Evolutionary conservation across 2,888 invertebrate species (phyloP), one percentile per base, ranked within the genome.

Genomic region (Incurvaria masculella): DNA sequence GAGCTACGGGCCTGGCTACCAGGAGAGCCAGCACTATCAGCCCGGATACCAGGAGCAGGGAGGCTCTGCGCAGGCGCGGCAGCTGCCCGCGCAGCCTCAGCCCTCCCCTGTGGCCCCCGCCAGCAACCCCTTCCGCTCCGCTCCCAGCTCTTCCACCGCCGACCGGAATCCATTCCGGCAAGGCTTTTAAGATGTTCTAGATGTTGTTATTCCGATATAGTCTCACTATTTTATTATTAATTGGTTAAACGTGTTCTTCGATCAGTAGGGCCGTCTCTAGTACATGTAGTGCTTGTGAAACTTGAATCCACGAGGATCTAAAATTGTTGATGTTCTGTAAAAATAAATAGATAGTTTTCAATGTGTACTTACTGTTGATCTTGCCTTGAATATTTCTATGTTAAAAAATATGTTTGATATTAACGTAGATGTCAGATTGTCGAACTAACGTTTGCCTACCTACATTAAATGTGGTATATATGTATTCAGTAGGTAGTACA

Each of bases 91-190:
- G 21, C 76, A 73, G 59, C 76, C 70, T 51, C 80, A 78, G 55
- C 69, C 79, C 54, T 68, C 56, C 58, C 66, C 66, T 47, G 74
- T 65, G 51, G 68, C 56, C 58, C 66, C 66, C 47, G 74, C 65
- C 51, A 76, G 62, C 59, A 76, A 74, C 56, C 73, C 76, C 4
- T 76, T 76, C 63, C 57, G 75, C 49, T 68, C 71, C 23, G 50
- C 16, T 18, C 44, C 43, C 63, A 62, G 1, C 10, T 40, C 46
- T 41, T 42, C 41, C 26, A 46, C 41, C 2, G 59, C 76, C 47
- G 81, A 83, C 61, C 83, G 86, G 61, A 90, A 90, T 74, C 90
- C 91, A 52, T 91, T 91, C 79, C 85, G 91, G 67, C 89, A 89
- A 84, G 89, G 89, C 69, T 88, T 89, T 74, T 84, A 76, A 68